phyloP scores from a whole-genome alignment of 1,140 invertebrate species.

The Drosophila quadrilineata region DNA sequence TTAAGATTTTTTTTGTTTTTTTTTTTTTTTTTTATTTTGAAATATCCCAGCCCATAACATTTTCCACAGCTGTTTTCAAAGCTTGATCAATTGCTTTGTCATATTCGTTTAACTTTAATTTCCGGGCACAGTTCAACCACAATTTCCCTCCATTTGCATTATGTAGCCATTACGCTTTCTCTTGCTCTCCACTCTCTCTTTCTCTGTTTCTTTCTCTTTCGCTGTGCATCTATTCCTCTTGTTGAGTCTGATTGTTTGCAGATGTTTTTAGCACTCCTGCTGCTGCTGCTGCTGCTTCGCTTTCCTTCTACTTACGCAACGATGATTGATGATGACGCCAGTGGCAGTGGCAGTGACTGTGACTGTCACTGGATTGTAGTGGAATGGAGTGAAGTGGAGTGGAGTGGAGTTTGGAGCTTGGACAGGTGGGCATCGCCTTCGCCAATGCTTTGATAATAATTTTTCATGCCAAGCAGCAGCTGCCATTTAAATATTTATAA shows the following conservation, averaged over 20 bases:
- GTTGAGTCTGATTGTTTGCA: conserved; percentile 5
- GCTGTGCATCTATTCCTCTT: neutral
- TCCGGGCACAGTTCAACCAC: conserved; percentile 18
- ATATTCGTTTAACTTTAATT: conserved; percentile 32
- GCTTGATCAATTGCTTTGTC: conserved; percentile 18
- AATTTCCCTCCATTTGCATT: conserved; percentile 23
- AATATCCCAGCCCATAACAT: no score
- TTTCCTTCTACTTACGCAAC: no score
- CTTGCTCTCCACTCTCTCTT: neutral
- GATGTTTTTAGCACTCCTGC: conserved; percentile 27
- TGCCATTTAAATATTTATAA: conserved; percentile 71
- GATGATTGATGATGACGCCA: conserved; percentile 43
- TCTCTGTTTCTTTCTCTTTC: neutral
- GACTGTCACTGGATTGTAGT: no score
- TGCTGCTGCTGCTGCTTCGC: no score
- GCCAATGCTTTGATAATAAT: conserved; percentile 43
- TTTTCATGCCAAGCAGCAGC: conserved; percentile 45
- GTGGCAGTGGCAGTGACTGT: no score
- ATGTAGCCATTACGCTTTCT: no score
- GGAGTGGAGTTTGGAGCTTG: neutral
- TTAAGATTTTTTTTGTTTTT: no score
- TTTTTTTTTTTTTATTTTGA: no score
- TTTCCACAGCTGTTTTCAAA: no score
- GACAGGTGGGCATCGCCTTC: conserved; percentile 22
- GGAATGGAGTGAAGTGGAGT: no score